phyloP scores from a whole-genome alignment of 2,113 vertebrate genomes.

The Tragelaphus scriptus region DNA sequence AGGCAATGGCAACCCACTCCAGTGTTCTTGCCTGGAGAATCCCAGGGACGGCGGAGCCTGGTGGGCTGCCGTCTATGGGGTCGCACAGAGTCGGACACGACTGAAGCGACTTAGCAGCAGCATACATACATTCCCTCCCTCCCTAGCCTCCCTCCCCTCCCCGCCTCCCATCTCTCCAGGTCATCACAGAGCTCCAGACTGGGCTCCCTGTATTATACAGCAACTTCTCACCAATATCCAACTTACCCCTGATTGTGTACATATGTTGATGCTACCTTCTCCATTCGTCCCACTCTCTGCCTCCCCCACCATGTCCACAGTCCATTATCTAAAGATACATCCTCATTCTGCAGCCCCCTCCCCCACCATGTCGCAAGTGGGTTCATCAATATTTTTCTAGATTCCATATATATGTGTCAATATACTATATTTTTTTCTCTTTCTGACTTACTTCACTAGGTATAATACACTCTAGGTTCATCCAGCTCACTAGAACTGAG shows the following conservation, averaged over 20 bases:
- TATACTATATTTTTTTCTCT: not conserved
- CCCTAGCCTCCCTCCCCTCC: not conserved
- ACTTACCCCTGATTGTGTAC: not conserved
- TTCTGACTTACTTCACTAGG: not conserved
- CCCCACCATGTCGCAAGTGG: fast-evolving
- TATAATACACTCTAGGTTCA: not conserved
- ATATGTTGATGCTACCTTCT: not conserved
- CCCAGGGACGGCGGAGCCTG: too few relatives aligned
- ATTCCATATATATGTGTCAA: not conserved
- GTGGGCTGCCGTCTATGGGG: too few relatives aligned
- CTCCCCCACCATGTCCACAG: not conserved
- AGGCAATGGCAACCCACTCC: too few relatives aligned
- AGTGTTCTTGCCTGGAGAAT: too few relatives aligned
- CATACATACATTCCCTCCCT: not conserved
- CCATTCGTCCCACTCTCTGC: not conserved
- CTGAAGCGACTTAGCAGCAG: too few relatives aligned
- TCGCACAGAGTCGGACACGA: too few relatives aligned
- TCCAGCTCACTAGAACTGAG: not conserved
- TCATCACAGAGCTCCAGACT: not conserved
- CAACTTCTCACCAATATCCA: not conserved
- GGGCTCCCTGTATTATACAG: not conserved
- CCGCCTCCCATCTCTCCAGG: not conserved
- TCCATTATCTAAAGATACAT: not conserved
- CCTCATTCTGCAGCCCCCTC: not conserved
- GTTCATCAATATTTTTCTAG: not conserved